Percentiles rank a stretch among this genome's conserved stretches.
Evolutionary conservation across 30 jellyfish, hydroid and myxozoan genomes (phyloP).

Genomic region (Aurelia coerulea): DNA sequence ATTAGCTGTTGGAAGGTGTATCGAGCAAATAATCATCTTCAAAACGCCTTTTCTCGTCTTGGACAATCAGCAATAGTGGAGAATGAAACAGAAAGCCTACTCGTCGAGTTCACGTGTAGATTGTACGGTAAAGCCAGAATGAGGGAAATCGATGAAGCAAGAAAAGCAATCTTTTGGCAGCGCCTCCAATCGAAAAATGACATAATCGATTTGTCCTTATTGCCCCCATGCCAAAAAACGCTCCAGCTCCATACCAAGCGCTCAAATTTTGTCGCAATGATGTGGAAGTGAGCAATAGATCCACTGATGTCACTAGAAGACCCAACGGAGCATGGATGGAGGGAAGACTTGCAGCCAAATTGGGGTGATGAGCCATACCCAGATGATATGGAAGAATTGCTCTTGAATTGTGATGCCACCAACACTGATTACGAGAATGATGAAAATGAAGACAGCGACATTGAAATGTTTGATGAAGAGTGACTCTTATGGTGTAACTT

Average conservation of each 20-base stretch:
- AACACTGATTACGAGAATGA: too few relatives aligned
- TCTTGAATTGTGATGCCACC: too few relatives aligned
- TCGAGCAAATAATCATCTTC: not conserved
- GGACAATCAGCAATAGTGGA: not conserved
- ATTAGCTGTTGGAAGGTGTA: not conserved
- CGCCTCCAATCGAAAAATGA: constrained; percentile 2
- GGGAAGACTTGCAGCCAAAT: constrained; percentile 3
- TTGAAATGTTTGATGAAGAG: too few relatives aligned
- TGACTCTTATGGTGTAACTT: too few relatives aligned
- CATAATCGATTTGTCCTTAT: constrained; percentile 10
- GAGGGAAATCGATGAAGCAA: constrained; percentile 1
- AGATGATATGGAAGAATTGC: too few relatives aligned
- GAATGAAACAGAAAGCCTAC: not conserved
- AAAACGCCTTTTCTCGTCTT: constrained; percentile 2
- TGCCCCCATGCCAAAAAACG: too few relatives aligned
- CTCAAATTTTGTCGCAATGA: constrained; percentile 30
- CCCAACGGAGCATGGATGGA: constrained; percentile 24
- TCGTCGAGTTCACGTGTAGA: constrained; percentile 23
- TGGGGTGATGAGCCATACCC: constrained; percentile 29
- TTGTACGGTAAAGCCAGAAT: constrained; percentile 10
- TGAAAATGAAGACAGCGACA: too few relatives aligned
- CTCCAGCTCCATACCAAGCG: constrained; percentile 10
- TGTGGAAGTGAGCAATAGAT: not conserved
- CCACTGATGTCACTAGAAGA: constrained; percentile 7
- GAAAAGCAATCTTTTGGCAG: not conserved